These are phyloP conservation scores for Petromus typicus DNA, from an alignment of 2,113 vertebrate genomes.

Conservation along the genomic window DNA sequence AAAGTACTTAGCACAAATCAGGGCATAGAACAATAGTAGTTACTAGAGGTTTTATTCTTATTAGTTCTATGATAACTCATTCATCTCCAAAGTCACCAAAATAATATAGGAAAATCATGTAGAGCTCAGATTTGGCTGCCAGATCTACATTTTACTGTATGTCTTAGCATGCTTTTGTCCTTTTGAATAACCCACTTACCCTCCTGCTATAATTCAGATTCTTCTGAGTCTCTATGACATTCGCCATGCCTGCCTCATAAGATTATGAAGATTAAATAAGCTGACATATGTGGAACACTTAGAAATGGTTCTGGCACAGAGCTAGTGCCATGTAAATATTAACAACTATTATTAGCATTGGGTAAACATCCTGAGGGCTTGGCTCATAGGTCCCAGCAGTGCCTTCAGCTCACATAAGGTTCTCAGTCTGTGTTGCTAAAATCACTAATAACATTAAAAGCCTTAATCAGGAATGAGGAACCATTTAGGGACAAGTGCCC, in stretches of 20 bases:
- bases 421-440: constrained; percentile 49
- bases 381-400: neutral
- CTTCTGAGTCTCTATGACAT: neutral
- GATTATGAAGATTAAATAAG: constrained; percentile 42
- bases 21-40: neutral
- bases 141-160: constrained; percentile 22
- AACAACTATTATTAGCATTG: constrained; percentile 44
- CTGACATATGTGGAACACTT: constrained; percentile 43
- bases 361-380: constrained; percentile 36
- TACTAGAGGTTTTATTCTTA: neutral
- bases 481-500: neutral
- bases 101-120: neutral
- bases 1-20: neutral
- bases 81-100: neutral
- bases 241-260: neutral
- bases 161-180: neutral
- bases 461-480: neutral
- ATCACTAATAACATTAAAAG: neutral
- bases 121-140: neutral
- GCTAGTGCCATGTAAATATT: constrained; percentile 50
- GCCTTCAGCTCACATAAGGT: constrained; percentile 13
- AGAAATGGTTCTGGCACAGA: constrained; percentile 25
- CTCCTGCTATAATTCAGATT: neutral
- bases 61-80: neutral
- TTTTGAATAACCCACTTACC: neutral